Conservation (phyloP, 2,888 invertebrate genomes). For the Volucella inanis region DNA sequence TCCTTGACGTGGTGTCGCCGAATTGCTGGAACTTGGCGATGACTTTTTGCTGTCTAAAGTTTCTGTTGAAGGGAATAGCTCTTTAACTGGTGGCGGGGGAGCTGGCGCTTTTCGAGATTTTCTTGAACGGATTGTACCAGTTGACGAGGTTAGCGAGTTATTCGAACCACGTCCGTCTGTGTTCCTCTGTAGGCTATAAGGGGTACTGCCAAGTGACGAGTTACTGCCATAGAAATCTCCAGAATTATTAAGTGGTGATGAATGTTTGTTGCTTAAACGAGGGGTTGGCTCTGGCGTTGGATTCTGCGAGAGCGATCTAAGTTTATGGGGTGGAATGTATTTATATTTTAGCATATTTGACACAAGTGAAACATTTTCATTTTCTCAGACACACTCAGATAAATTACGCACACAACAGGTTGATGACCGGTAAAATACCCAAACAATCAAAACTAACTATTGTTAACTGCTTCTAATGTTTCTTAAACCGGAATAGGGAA, state of each 20-base stretch:
- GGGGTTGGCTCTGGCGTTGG: conserved; percentile 80
- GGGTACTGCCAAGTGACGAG: conserved; percentile 77
- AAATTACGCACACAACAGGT: conserved; percentile 45
- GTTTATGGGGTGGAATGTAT: conserved; percentile 80
- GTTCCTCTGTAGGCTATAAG: conserved; percentile 77
- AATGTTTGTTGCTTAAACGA: conserved; percentile 77
- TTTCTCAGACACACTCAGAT: conserved; percentile 19
- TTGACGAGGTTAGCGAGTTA: conserved; percentile 78
- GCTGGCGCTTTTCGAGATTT: conserved; percentile 79
- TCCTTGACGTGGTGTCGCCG: conserved; percentile 82
- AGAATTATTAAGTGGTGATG: conserved; percentile 77
- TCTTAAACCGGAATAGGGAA: conserved; percentile 53
- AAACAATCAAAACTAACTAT: conserved; percentile 1
- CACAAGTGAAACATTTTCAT: conserved; percentile 41
- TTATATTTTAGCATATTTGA: conserved; percentile 80
- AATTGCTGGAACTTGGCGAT: conserved; percentile 78
- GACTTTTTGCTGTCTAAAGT: conserved; percentile 76
- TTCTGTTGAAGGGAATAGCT: conserved; percentile 76
- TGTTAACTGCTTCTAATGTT: conserved; percentile 17
- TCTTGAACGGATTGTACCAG: conserved; percentile 78
- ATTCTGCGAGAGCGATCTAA: conserved; percentile 79
- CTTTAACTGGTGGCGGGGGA: conserved; percentile 78
- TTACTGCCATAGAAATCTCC: conserved; percentile 79
- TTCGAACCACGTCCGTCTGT: conserved; percentile 78
- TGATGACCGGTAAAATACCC: conserved; percentile 47